Conservation (phyloP, 2,888 invertebrate genomes). For the Hirtodrosophila histrioides region DNA sequence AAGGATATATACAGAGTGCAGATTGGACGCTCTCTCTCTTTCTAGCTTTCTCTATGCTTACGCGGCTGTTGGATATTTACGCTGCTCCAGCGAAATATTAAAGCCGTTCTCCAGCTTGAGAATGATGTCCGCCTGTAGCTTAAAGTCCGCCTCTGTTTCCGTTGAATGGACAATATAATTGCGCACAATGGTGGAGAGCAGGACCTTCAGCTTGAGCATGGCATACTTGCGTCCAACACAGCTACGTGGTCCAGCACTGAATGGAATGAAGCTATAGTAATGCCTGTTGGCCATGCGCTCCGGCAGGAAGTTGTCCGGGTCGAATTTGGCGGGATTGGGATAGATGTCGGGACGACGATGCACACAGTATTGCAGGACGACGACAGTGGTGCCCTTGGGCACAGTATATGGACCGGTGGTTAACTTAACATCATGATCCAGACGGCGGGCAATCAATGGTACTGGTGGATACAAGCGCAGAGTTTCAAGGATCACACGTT, state of each 20-base stretch:
- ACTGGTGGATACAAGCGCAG: slow-evolving; percentile 92
- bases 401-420: slow-evolving; percentile 87
- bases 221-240: slow-evolving; percentile 93
- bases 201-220: slow-evolving; percentile 90
- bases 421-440: slow-evolving; percentile 88
- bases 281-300: slow-evolving; percentile 90
- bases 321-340: slow-evolving; percentile 89
- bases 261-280: slow-evolving; percentile 92
- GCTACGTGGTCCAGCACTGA: slow-evolving; percentile 92
- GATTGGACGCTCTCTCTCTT: neutral
- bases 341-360: slow-evolving; percentile 89
- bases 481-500: slow-evolving; percentile 91
- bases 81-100: slow-evolving; percentile 88
- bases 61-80: slow-evolving; percentile 80
- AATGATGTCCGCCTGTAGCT: slow-evolving; percentile 90
- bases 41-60: slow-evolving; percentile 16
- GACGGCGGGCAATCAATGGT: slow-evolving; percentile 90
- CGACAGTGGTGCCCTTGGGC: slow-evolving; percentile 89
- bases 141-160: slow-evolving; percentile 88
- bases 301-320: slow-evolving; percentile 92
- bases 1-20: slow-evolving; percentile 8
- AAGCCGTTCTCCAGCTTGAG: slow-evolving; percentile 90
- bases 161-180: slow-evolving; percentile 88
- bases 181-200: slow-evolving; percentile 89
- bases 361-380: slow-evolving; percentile 88